Evolutionary conservation across 2,113 vertebrate genomes (phyloP), one percentile per base, ranked within the genome.

Genomic region (Campylomormyrus numenius): DNA sequence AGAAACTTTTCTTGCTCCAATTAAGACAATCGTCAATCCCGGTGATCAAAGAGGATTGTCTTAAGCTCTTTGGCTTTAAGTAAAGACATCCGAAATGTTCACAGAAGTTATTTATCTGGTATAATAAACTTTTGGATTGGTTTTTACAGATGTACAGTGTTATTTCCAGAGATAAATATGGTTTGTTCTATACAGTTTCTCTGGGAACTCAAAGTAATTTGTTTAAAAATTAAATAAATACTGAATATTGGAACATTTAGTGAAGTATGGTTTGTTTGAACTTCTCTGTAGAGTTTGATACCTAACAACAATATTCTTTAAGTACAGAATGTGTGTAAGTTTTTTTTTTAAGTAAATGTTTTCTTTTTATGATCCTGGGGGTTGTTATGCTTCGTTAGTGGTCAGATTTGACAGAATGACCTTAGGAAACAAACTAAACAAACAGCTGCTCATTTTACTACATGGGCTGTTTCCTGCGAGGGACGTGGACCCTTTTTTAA

Each of bases 11-110:
- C 24, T 66, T 88, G 27, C 24, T 87, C 27, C 49, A 52, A 3
- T 24, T 58, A 88, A 58, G 53, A 87, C 50, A 87, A 87, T 87
- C 86, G 27, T 87, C 49, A 88, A 1, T 88, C 49, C 87, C 24
- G 15, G 83, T 87, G 48, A 52, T 48, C 83, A 24, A 48, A 48
- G 83, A 45, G 83, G 46, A 46, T 52, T 66, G 87, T 66, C 53
- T 45, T 62, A 66, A 88, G 53, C 87, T 66, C 87, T 88, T 88
- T 66, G 53, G 87, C 86, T 88, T 56, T 87, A 56, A 35, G 35
- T 45, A 66, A 66, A 62, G 87, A 66, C 87, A 58, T 42, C 35
- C 2, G 35, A 62, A 42, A 56, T 17, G 11, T 87, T 87, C 13
- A 52, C 46, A 87, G n/a, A 87, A 87, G 31, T 35, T 87, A 48